A percentile compares a stretch with the other conserved stretches of the same genome.
phyloP scores from a whole-genome alignment of 2,113 vertebrate species.

The Polypterus bichir region DNA sequence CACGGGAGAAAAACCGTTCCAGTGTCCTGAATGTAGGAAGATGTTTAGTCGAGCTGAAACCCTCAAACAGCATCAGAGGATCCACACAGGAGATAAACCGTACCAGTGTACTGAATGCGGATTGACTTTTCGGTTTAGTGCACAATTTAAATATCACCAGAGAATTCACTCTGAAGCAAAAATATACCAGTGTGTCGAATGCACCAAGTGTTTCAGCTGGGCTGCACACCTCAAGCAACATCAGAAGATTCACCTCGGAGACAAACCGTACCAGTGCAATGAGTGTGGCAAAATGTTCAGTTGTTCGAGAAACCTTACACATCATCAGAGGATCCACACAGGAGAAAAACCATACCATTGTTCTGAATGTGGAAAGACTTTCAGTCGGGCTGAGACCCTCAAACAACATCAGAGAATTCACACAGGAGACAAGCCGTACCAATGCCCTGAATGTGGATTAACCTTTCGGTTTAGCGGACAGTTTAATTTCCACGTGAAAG shows the following conservation, averaged over 20 bases:
- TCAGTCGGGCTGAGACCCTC: too few relatives aligned
- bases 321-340: constrained; percentile 5
- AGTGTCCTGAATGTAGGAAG: constrained; percentile 34
- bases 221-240: constrained; percentile 29
- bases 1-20: constrained; percentile 35
- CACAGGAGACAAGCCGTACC: neutral
- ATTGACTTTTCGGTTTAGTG: constrained; percentile 39
- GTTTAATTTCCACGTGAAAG: constrained; percentile 30
- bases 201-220: constrained; percentile 29
- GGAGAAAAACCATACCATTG: constrained; percentile 15
- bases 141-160: constrained; percentile 42
- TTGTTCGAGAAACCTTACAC: too few relatives aligned
- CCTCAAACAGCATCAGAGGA: constrained; percentile 27
- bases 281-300: too few relatives aligned
- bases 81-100: constrained; percentile 30
- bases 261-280: constrained; percentile 12
- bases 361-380: neutral
- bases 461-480: constrained; percentile 12
- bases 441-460: constrained; percentile 27
- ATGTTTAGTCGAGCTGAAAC: constrained; percentile 34
- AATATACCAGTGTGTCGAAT: constrained; percentile 25
- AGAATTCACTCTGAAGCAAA: constrained; percentile 33
- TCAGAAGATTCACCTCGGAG: constrained; percentile 30
- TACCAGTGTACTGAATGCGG: constrained; percentile 35
- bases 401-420: too few relatives aligned